Evolutionary conservation across 2,888 invertebrate species (phyloP).

Genomic region (Aproaerema taeniolella): DNA sequence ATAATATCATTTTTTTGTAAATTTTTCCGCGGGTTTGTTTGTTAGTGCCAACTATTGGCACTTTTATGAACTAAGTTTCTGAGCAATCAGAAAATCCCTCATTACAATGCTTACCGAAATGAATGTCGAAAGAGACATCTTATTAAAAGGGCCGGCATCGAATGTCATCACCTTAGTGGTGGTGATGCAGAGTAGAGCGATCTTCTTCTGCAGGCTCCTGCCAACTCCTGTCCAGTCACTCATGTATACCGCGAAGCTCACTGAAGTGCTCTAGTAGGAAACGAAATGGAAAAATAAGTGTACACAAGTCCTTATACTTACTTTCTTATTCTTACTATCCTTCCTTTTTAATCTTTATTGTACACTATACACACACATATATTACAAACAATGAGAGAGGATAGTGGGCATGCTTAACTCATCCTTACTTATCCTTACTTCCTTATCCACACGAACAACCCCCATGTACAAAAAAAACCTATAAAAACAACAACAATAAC

Average conservation of each 20-base stretch:
- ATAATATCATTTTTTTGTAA: not conserved
- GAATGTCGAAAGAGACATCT: conserved; percentile 51
- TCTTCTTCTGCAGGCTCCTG: conserved; percentile 31
- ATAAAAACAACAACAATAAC: no score
- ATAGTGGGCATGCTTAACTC: not conserved
- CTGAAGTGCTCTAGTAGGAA: conserved; percentile 35
- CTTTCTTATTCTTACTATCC: no score
- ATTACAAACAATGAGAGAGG: not conserved
- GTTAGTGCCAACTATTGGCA: no score
- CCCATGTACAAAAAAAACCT: no score
- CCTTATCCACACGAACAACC: no score
- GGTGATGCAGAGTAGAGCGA: conserved; percentile 34
- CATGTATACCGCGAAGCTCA: conserved; percentile 45
- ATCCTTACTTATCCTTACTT: no score
- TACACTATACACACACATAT: not conserved
- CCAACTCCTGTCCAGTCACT: conserved; percentile 39
- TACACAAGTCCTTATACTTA: no score
- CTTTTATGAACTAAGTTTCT: not conserved
- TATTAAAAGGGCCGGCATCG: conserved; percentile 49
- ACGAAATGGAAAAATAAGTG: conserved; percentile 10
- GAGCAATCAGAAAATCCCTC: not conserved
- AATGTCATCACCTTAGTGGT: conserved; percentile 39
- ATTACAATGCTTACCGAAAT: conserved; percentile 34
- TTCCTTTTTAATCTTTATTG: not conserved
- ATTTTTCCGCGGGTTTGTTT: no score